Base-by-base conservation (phyloP, 2,888 invertebrate genomes). In the Drosophila mimica region DNA sequence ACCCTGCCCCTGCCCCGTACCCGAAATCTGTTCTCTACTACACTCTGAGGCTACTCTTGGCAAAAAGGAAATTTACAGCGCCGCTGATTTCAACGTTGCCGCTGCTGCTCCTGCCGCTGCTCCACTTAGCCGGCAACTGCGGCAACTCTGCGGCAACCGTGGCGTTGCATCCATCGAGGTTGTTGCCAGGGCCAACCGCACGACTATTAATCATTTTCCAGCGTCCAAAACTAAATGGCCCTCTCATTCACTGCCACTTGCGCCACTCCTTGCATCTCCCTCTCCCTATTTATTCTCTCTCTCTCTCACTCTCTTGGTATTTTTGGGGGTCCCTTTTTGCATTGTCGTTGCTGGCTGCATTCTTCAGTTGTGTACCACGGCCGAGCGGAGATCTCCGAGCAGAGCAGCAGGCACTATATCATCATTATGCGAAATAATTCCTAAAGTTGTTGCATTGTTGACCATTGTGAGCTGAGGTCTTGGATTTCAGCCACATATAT, bases 161-260 rank as follows among this genome's bases (percentile, higher is more conserved):
- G 75, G 69, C 61, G 66, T 63, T 84, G 79, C 84, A 88, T 76
- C 80, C 83, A 82, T 72, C 64, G 65, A 33, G 64, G 38, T 20
- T 56, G 74, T 69, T 71, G 69, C 64, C 79, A 72, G 72, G 71
- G 67, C 76, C 70, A 83, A 81, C 81, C 75, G 70, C 88, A 86
- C 87, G 84, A 86, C 89, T 84, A 84, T 84, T 84, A 84, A 84
- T 84, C 89, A 84, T 86, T 88, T 84, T 88, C 79, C 89, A 88
- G 89, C 77, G 77, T 86, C 88, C 88, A 84, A 84, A 88, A 86
- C 86, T 86, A 76, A 86, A 77, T 88, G 79, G 79, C 66, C 67
- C 66, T 80, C 80, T 76, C 74, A 63, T 76, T 87, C 70, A 76
- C 64, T 72, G 63, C 79, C 76, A 56, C 74, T 56, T 54, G 49